phyloP scores from a whole-genome alignment of 2,888 invertebrate genomes.

The Leptinotarsa haldemani region DNA sequence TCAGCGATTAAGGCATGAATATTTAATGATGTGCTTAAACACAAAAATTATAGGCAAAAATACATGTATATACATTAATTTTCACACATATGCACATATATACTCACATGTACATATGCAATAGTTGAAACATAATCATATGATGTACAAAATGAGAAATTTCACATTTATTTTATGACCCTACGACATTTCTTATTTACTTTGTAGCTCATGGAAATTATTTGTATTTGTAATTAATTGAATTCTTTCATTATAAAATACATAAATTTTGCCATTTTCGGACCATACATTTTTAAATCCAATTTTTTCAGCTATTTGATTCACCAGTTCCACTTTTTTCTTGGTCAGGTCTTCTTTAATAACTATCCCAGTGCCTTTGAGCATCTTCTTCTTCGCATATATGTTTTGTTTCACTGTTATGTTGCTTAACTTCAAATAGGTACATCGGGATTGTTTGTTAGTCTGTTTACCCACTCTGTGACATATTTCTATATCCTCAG shows the following conservation, averaged over 20 bases:
- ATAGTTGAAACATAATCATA: not conserved
- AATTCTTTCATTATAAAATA: not conserved
- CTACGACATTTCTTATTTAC: no score
- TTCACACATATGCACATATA: slow-evolving; percentile 31
- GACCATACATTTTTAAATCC: slow-evolving; percentile 7
- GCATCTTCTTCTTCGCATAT: slow-evolving; percentile 11
- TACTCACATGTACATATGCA: slow-evolving; percentile 41
- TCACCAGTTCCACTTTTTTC: slow-evolving; percentile 10
- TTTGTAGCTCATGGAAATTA: no score
- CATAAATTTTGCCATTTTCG: slow-evolving; percentile 12
- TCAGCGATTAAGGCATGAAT: no score
- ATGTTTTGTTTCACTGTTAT: not conserved
- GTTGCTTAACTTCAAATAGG: not conserved
- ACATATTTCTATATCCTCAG: slow-evolving; percentile 5
- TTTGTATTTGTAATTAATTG: no score
- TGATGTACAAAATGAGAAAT: not conserved
- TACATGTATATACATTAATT: slow-evolving; percentile 20
- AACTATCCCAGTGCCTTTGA: slow-evolving; percentile 7
- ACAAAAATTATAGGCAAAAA: not conserved
- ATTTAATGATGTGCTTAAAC: not conserved
- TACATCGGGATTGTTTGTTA: not conserved
- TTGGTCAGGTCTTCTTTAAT: slow-evolving; percentile 16
- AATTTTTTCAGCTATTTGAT: slow-evolving; percentile 17
- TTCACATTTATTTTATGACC: not conserved
- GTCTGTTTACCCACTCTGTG: slow-evolving; percentile 1